A percentile compares a stretch with the other conserved stretches of the same genome.
These are phyloP conservation scores for Hormiphora californensis DNA, from an alignment of 37 sponge, comb jelly and placozoan genomes.

Conservation along the genomic window DNA sequence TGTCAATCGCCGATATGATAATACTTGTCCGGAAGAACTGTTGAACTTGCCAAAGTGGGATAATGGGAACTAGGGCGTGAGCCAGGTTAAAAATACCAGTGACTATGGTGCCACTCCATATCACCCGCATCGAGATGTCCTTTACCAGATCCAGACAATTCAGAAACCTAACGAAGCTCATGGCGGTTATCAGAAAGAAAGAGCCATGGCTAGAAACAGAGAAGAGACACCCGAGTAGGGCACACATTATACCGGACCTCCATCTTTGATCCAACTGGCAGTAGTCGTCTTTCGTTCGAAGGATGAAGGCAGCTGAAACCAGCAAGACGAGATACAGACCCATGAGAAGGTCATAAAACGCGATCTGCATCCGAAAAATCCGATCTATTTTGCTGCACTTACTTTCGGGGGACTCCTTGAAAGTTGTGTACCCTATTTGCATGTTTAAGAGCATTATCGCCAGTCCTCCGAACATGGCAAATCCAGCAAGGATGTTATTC, in stretches of 20 bases:
- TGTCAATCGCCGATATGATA: neutral
- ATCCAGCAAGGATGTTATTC: neutral
- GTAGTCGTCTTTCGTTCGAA: neutral
- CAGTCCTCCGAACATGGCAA: neutral
- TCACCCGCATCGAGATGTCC: neutral
- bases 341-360: conserved; percentile 15
- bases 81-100: neutral
- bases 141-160: neutral
- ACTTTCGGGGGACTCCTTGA: neutral
- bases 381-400: neutral
- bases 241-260: neutral
- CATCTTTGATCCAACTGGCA: neutral
- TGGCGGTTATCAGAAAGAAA: neutral
- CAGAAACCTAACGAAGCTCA: neutral
- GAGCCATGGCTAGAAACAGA: neutral
- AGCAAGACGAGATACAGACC: neutral
- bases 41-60: neutral
- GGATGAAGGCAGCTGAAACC: neutral
- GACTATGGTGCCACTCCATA: neutral
- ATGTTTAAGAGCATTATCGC: neutral
- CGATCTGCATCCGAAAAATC: neutral
- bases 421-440: neutral
- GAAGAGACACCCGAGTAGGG: neutral
- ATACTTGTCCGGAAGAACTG: neutral
- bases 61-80: neutral